A percentile compares a stretch with the other conserved stretches of the same genome.
phyloP scores from a whole-genome alignment of 2,888 invertebrate species.

The Yponomeuta malinellus region DNA sequence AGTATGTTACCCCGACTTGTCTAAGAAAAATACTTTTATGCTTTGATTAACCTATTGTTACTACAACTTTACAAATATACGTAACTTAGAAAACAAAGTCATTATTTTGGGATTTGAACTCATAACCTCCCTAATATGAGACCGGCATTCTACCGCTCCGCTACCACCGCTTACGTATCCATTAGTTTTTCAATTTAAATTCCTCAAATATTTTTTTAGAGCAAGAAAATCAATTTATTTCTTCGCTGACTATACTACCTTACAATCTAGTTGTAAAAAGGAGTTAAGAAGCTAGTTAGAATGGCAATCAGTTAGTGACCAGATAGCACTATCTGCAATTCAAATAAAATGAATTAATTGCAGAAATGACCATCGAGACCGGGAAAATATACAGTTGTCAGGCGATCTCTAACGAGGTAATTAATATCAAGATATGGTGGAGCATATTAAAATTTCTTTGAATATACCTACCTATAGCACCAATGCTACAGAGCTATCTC shows the following conservation, averaged over 20 bases:
- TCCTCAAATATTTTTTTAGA: not conserved
- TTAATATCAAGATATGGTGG: not conserved
- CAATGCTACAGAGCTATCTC: too few relatives aligned
- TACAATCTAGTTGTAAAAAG: not conserved
- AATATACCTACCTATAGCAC: not conserved
- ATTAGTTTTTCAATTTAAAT: too few relatives aligned
- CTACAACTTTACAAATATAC: too few relatives aligned
- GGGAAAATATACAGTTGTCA: not conserved
- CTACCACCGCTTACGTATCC: too few relatives aligned
- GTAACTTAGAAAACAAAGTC: too few relatives aligned
- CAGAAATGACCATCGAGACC: not conserved
- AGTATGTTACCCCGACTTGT: too few relatives aligned
- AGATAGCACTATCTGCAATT: conserved; percentile 5
- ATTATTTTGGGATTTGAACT: too few relatives aligned
- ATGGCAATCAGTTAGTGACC: not conserved
- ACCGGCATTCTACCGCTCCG: too few relatives aligned
- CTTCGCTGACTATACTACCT: not conserved
- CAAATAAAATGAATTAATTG: conserved; percentile 6
- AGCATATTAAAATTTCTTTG: not conserved
- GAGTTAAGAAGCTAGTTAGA: not conserved
- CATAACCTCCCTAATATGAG: too few relatives aligned
- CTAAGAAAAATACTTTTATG: too few relatives aligned
- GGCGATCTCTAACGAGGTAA: not conserved
- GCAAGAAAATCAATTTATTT: not conserved
- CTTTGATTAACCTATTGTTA: too few relatives aligned